Percentiles rank a stretch among this genome's conserved stretches.
Conservation (phyloP, 2,888 invertebrate species). For the Agrilus biguttatus region DNA sequence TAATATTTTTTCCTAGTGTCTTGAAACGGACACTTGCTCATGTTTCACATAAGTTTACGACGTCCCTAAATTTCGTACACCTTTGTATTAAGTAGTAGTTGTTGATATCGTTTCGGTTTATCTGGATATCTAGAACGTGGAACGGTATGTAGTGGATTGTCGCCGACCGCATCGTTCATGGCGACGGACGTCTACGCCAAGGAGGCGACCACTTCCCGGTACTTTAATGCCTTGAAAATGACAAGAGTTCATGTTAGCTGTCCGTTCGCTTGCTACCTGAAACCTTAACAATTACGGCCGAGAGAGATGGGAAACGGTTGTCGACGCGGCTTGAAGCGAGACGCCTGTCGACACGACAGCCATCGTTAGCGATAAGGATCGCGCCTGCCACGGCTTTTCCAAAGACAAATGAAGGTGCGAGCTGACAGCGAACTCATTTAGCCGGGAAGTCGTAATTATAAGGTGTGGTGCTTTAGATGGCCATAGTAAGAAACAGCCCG, state of each 20-base stretch:
- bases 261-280: conserved; percentile 16
- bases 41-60: too few relatives aligned
- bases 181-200: too few relatives aligned
- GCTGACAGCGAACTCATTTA: conserved; percentile 34
- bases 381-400: conserved; percentile 22
- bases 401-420: conserved; percentile 37
- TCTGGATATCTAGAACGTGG: too few relatives aligned
- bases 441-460: conserved; percentile 37
- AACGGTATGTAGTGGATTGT: too few relatives aligned
- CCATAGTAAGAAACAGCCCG: too few relatives aligned
- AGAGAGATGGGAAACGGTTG: conserved; percentile 11
- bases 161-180: too few relatives aligned
- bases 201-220: conserved; percentile 9
- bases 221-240: conserved; percentile 24
- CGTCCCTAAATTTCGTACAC: too few relatives aligned
- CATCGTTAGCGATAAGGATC: conserved; percentile 32
- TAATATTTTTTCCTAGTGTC: too few relatives aligned
- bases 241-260: conserved; percentile 23
- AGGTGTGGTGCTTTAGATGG: conserved; percentile 25
- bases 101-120: too few relatives aligned
- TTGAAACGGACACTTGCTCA: too few relatives aligned
- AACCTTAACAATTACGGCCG: conserved; percentile 18
- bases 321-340: conserved; percentile 8
- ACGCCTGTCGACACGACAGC: conserved; percentile 11
- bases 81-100: too few relatives aligned